phyloP scores from a whole-genome alignment of 30 jellyfish, hydroid and myxozoan genomes.

The Phacellophora camtschatica region DNA sequence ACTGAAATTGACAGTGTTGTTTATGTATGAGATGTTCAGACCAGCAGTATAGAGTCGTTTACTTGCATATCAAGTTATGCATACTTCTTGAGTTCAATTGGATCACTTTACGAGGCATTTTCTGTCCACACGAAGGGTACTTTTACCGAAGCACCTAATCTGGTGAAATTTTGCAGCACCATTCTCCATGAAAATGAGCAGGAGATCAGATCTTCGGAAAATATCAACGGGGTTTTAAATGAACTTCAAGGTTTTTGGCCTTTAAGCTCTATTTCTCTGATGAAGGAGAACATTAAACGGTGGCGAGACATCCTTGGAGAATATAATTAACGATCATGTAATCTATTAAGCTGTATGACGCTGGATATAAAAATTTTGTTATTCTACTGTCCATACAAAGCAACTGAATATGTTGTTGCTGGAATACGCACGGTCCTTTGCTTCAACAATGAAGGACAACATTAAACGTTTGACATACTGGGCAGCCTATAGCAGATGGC shows the following conservation, averaged over 20 bases:
- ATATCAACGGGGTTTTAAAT: constrained; percentile 2
- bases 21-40: too few species aligned
- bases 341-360: too few species aligned
- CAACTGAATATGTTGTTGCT: too few species aligned
- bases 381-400: too few species aligned
- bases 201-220: constrained; percentile 24
- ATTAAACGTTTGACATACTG: constrained; percentile 23
- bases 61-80: constrained; percentile 18
- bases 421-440: too few species aligned
- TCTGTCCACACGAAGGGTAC: constrained; percentile 21
- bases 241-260: constrained; percentile 33
- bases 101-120: constrained; percentile 20
- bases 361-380: too few species aligned
- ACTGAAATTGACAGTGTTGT: too few species aligned
- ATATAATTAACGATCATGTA: too few species aligned
- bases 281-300: too few species aligned
- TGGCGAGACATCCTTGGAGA: too few species aligned
- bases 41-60: constrained; percentile 17
- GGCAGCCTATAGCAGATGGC: constrained; percentile 22
- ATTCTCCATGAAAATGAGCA: constrained; percentile 14
- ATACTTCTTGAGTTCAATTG: constrained; percentile 19
- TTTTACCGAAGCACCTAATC: constrained; percentile 33
- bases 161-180: constrained; percentile 23
- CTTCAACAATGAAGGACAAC: too few species aligned
- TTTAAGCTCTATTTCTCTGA: constrained; percentile 20